Evolutionary conservation across 2,888 invertebrate species (phyloP).

Genomic region (Tenodera sinensis): DNA sequence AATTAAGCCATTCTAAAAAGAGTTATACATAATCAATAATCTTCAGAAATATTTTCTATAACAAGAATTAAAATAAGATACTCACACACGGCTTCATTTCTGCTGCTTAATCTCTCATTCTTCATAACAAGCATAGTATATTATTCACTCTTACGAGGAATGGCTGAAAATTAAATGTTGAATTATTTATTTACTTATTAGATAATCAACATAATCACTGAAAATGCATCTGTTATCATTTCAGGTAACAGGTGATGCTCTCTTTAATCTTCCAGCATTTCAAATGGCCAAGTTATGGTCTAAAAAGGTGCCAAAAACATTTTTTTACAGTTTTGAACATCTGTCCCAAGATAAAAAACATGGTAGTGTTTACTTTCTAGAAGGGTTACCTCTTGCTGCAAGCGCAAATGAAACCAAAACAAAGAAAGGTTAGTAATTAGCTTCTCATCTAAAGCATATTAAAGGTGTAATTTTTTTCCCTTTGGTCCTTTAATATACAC

Average conservation of each 20-base stretch:
- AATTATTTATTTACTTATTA: not conserved
- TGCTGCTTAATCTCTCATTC: no score
- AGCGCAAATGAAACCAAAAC: not conserved
- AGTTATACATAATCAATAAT: no score
- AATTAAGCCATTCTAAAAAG: no score
- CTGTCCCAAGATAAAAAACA: slow-evolving; percentile 52
- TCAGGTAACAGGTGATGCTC: slow-evolving; percentile 57
- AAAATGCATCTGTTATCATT: not conserved
- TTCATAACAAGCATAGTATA: no score
- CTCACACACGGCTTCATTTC: no score
- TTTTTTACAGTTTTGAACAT: slow-evolving; percentile 73
- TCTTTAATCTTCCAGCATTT: slow-evolving; percentile 74
- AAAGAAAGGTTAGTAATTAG: slow-evolving; percentile 4
- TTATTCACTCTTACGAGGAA: no score
- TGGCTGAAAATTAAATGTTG: not conserved
- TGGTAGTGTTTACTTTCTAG: slow-evolving; percentile 62
- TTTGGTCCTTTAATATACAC: not conserved
- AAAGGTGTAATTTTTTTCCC: no score
- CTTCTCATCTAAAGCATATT: not conserved
- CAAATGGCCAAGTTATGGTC: slow-evolving; percentile 67
- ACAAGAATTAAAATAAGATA: no score
- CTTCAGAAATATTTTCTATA: no score
- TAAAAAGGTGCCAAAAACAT: slow-evolving; percentile 58
- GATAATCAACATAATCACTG: not conserved
- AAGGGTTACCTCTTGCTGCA: slow-evolving; percentile 58